Conservation (phyloP, 1,140 invertebrate species). For the Bombus waltoni region DNA sequence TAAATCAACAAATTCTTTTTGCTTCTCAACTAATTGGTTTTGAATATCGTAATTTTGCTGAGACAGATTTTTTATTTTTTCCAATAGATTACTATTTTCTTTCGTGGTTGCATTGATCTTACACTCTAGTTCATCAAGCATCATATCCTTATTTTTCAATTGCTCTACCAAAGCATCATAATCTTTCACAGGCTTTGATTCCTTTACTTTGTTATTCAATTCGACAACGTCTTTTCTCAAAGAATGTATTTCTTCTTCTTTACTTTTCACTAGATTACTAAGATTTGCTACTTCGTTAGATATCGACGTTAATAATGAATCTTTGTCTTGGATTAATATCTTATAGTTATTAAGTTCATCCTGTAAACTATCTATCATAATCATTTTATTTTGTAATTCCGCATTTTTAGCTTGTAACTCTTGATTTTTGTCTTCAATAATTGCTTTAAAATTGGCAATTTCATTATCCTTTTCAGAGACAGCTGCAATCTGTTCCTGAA, state of each 20-base stretch:
- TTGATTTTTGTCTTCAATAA: conserved; percentile 80
- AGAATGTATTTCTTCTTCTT: conserved; percentile 56
- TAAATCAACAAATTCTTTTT: conserved; percentile 53
- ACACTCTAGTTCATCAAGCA: conserved; percentile 76
- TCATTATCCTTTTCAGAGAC: conserved; percentile 65
- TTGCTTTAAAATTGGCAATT: conserved; percentile 59
- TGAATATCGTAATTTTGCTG: conserved; percentile 67
- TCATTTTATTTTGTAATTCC: conserved; percentile 67
- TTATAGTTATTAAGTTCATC: conserved; percentile 66
- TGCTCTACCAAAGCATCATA: conserved; percentile 78
- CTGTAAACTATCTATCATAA: conserved; percentile 69
- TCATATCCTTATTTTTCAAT: conserved; percentile 72
- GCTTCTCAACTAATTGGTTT: conserved; percentile 66
- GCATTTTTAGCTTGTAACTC: conserved; percentile 81
- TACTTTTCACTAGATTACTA: conserved; percentile 29
- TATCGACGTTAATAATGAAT: conserved; percentile 53
- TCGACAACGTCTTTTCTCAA: conserved; percentile 65
- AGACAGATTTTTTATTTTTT: conserved; percentile 66
- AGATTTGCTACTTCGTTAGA: conserved; percentile 67
- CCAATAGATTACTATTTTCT: conserved; percentile 69
- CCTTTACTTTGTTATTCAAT: conserved; percentile 56
- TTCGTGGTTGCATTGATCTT: conserved; percentile 72
- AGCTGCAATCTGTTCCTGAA: conserved; percentile 36
- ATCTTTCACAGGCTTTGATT: conserved; percentile 73
- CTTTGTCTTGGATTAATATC: conserved; percentile 55